Evolutionary conservation across 35 echinoderm and acorn worm genomes (phyloP).

Genomic region (Nesometra sesokonis): DNA sequence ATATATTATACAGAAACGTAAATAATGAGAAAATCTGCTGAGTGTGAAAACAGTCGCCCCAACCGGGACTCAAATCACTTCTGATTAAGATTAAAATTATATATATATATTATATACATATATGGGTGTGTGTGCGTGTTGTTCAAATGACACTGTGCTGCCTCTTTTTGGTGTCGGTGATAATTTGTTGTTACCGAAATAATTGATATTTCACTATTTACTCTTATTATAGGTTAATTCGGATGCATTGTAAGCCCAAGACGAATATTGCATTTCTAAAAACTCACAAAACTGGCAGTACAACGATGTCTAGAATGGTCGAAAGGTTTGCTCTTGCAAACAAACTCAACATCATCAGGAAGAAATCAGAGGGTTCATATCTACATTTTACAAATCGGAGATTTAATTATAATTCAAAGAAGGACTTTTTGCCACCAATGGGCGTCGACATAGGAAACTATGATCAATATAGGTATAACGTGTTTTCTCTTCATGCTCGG

Average conservation of each 20-base stretch:
- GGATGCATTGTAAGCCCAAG: background rate
- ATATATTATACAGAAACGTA: too few species aligned
- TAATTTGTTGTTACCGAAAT: too few species aligned
- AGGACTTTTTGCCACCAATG: background rate
- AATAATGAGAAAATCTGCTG: too few species aligned
- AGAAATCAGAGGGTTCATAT: background rate
- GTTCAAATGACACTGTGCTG: too few species aligned
- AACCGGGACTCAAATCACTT: too few species aligned
- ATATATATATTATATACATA: too few species aligned
- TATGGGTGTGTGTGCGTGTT: too few species aligned
- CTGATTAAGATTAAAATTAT: too few species aligned
- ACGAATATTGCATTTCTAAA: constrained; percentile 1
- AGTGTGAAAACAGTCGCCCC: too few species aligned
- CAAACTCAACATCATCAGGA: background rate
- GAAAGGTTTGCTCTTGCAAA: background rate
- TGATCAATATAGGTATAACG: background rate
- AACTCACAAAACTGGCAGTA: constrained; percentile 8
- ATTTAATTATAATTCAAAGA: background rate
- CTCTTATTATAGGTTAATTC: background rate
- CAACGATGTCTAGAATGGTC: background rate
- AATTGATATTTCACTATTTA: too few species aligned
- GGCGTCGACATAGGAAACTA: background rate
- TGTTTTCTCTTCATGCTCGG: background rate
- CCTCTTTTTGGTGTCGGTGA: too few species aligned
- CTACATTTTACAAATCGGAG: background rate